Evolutionary conservation across 1,140 invertebrate genomes (phyloP).

Genomic region (Procambarus clarkii): DNA sequence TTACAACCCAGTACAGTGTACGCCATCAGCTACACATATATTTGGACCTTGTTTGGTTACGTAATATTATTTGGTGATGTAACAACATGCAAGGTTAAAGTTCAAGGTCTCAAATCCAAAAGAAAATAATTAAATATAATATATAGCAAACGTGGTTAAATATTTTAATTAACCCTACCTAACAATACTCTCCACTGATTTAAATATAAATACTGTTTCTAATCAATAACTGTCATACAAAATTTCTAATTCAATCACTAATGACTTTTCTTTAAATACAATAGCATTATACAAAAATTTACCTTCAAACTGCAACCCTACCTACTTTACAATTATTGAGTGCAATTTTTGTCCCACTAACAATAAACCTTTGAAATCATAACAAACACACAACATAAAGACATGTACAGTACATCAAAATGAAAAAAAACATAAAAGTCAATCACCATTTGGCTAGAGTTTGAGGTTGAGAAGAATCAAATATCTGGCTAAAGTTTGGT

Average conservation of each 20-base stretch:
- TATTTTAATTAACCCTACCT: background rate
- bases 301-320: background rate
- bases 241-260: background rate
- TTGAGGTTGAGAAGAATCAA: no score
- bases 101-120: background rate
- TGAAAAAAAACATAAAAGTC: background rate
- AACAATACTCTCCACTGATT: background rate
- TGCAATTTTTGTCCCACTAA: background rate
- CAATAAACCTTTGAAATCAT: conserved; percentile 12
- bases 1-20: background rate
- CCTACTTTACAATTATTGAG: background rate
- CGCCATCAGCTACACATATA: background rate
- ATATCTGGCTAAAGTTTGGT: no score
- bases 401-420: background rate
- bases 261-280: background rate
- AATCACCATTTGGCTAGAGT: no score
- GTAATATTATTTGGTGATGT: no score
- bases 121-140: background rate
- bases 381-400: background rate
- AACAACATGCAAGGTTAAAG: background rate
- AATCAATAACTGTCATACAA: background rate
- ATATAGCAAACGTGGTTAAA: background rate
- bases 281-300: background rate
- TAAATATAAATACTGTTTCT: background rate
- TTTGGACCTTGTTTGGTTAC: background rate